Evolutionary conservation across 2,113 vertebrate genomes (phyloP).

Genomic region (Macrotis lagotis): DNA sequence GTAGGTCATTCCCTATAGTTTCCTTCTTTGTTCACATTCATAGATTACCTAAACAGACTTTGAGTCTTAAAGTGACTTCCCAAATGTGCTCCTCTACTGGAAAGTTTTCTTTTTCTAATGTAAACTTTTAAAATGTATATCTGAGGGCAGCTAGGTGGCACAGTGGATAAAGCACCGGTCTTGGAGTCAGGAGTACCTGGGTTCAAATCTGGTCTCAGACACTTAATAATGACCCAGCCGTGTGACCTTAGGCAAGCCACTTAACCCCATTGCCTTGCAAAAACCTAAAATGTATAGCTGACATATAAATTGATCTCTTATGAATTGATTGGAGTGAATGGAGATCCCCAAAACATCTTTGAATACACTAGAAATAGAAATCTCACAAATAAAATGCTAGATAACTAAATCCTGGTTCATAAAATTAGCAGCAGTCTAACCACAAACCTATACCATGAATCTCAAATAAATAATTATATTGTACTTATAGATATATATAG

Average conservation of each 20-base stretch:
- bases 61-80: neutral
- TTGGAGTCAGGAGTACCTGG: too few species aligned
- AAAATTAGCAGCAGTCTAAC: neutral
- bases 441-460: neutral
- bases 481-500: neutral
- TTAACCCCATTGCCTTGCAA: too few species aligned
- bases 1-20: neutral
- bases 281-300: neutral
- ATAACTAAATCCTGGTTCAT: neutral
- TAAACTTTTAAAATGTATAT: neutral
- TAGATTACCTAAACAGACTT: neutral
- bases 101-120: neutral
- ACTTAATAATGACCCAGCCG: too few species aligned
- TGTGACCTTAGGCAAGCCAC: too few species aligned
- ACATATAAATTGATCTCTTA: neutral
- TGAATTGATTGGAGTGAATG: neutral
- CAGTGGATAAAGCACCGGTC: too few species aligned
- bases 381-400: neutral
- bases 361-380: neutral
- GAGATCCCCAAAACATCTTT: neutral
- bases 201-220: too few species aligned
- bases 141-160: too few species aligned
- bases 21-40: neutral
- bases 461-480: neutral
- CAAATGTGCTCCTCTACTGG: neutral